Conservation (phyloP, 2,888 invertebrate genomes). For the Ophion costatus region DNA sequence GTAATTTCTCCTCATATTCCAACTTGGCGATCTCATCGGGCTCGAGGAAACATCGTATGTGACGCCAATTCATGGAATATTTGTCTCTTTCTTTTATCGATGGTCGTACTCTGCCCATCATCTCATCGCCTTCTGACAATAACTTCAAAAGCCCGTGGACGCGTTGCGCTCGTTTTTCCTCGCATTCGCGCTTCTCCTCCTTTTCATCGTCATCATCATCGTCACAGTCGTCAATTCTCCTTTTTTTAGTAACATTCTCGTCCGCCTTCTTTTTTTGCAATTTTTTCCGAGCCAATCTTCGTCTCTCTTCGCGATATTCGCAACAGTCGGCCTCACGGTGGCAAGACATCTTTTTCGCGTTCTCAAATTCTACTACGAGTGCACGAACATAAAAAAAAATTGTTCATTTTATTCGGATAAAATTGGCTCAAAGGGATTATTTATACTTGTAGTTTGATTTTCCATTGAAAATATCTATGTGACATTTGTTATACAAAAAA, state of each 20-base stretch:
- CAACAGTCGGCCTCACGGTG: slow-evolving; percentile 59
- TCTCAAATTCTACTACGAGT: background rate
- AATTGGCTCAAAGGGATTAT: no score
- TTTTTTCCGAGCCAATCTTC: slow-evolving; percentile 38
- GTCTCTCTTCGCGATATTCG: slow-evolving; percentile 46
- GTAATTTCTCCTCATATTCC: slow-evolving; percentile 24
- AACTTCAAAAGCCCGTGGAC: slow-evolving; percentile 28
- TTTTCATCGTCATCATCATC: slow-evolving; percentile 41
- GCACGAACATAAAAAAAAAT: background rate
- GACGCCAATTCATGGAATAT: slow-evolving; percentile 64
- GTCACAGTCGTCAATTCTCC: slow-evolving; percentile 28
- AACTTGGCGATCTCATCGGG: slow-evolving; percentile 14
- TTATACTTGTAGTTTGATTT: no score
- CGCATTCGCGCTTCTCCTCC: slow-evolving; percentile 32
- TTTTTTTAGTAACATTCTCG: slow-evolving; percentile 12
- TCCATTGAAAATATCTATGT: no score
- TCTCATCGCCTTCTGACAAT: slow-evolving; percentile 46
- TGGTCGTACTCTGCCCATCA: slow-evolving; percentile 71
- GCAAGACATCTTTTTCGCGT: slow-evolving; percentile 32
- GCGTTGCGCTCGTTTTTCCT: slow-evolving; percentile 21
- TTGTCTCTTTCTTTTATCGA: slow-evolving; percentile 69
- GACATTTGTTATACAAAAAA: background rate
- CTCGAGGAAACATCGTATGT: slow-evolving; percentile 67
- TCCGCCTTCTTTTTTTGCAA: slow-evolving; percentile 26
- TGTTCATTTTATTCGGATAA: no score